phyloP scores from a whole-genome alignment of 1,140 invertebrate species.

The Apis laboriosa region DNA sequence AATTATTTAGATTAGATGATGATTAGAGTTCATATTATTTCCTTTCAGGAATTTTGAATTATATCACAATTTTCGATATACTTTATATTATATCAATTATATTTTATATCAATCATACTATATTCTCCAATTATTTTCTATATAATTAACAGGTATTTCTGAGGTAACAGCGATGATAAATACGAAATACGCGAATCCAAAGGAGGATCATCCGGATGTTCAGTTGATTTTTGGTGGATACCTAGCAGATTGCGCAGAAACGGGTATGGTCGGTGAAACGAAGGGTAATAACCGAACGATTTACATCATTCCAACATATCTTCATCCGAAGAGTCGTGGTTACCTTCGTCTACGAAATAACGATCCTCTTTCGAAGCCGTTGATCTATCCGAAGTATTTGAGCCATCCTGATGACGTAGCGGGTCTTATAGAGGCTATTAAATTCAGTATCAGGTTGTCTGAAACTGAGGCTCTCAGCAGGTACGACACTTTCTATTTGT shows the following conservation, averaged over 20 bases:
- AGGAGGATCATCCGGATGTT: conserved; percentile 90
- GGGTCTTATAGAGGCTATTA: conserved; percentile 88
- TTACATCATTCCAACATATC: conserved; percentile 85
- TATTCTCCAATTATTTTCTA: too few relatives aligned
- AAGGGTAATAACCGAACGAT: conserved; percentile 79
- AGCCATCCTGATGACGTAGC: conserved; percentile 88
- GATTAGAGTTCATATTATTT: too few relatives aligned
- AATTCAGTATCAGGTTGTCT: conserved; percentile 86
- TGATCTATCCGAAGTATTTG: conserved; percentile 93
- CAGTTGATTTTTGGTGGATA: conserved; percentile 93
- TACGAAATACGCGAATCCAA: conserved; percentile 88
- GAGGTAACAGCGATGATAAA: conserved; percentile 92
- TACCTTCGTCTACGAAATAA: conserved; percentile 86
- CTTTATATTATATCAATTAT: too few relatives aligned
- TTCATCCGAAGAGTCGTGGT: conserved; percentile 92
- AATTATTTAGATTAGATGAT: too few relatives aligned
- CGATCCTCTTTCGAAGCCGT: conserved; percentile 90
- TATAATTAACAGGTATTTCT: conserved; percentile 83
- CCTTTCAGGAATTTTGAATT: too few relatives aligned
- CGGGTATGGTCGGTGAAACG: conserved; percentile 90
- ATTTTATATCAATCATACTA: too few relatives aligned
- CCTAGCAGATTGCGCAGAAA: conserved; percentile 90
- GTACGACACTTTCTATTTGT: conserved; percentile 79
- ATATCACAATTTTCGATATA: too few relatives aligned
- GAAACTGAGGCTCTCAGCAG: conserved; percentile 85